These are phyloP conservation scores for Oxyura jamaicensis DNA, from an alignment of 2,113 vertebrate genomes.

Conservation along the genomic window DNA sequence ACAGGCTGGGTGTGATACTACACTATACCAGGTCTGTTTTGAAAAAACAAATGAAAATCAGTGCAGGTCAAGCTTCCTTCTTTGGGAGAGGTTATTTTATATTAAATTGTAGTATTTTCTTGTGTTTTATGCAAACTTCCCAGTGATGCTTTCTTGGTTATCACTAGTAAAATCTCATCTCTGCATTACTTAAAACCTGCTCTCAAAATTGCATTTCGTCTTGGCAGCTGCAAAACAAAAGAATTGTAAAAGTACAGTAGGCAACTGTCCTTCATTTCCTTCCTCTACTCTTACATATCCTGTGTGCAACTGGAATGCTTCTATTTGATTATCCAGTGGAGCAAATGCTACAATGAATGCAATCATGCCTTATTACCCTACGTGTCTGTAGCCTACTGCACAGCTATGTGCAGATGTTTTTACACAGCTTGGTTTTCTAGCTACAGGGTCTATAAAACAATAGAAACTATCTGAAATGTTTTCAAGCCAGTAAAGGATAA, in stretches of 20 bases:
- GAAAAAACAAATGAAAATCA: not conserved
- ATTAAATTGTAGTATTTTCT: not conserved
- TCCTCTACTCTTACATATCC: conserved; percentile 51
- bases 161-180: conserved; percentile 24
- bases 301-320: conserved; percentile 51
- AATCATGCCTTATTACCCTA: conserved; percentile 47
- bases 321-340: conserved; percentile 56
- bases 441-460: conserved; percentile 62
- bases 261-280: conserved; percentile 64
- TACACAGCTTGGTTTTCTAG: conserved; percentile 49
- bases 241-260: conserved; percentile 46
- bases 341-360: conserved; percentile 20
- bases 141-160: not conserved
- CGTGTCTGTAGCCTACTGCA: conserved; percentile 33
- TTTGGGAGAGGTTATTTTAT: too few relatives aligned
- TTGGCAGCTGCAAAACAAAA: conserved; percentile 53
- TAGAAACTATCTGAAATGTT: conserved; percentile 51
- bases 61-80: not conserved
- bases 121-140: not conserved
- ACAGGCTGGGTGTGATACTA: not conserved
- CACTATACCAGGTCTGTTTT: not conserved
- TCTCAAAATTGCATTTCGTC: conserved; percentile 49
- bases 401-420: conserved; percentile 58
- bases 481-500: conserved; percentile 61
- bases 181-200: not conserved